Evolutionary conservation across 2,113 vertebrate species (phyloP).

Genomic region (Pimephales promelas): DNA sequence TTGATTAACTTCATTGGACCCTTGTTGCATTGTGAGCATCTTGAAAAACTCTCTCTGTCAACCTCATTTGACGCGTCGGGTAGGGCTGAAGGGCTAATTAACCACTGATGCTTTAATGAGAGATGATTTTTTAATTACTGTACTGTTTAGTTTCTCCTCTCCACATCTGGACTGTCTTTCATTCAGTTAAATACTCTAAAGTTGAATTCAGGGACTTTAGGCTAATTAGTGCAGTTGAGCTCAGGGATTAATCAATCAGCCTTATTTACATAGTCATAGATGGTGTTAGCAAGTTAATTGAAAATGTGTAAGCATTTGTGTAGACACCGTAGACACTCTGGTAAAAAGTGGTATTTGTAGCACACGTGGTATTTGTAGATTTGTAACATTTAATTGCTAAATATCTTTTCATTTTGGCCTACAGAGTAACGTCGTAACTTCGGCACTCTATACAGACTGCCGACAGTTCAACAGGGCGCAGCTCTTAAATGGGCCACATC

Average conservation of each 20-base stretch:
- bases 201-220: conserved; percentile 63
- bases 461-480: too few relatives aligned
- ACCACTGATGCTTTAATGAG: conserved; percentile 42
- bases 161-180: conserved; percentile 63
- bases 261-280: conserved; percentile 69
- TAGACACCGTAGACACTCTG: conserved; percentile 3
- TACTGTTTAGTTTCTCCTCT: conserved; percentile 60
- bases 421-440: too few relatives aligned
- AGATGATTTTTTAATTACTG: conserved; percentile 67
- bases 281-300: conserved; percentile 65
- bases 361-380: neutral
- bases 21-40: conserved; percentile 66
- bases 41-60: conserved; percentile 57
- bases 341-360: too few relatives aligned
- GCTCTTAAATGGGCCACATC: too few relatives aligned
- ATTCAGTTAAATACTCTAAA: conserved; percentile 67
- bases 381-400: too few relatives aligned
- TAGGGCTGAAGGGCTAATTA: conserved; percentile 62
- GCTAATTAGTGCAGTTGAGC: conserved; percentile 67
- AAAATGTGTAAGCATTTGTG: conserved; percentile 44
- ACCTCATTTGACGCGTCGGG: conserved; percentile 43
- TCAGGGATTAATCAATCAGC: conserved; percentile 71
- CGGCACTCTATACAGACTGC: too few relatives aligned
- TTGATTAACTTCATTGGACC: conserved; percentile 68
- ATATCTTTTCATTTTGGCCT: too few relatives aligned